Evolutionary conservation across 2,797 vertebrate species (phyloP).

Genomic region (Lutjanus argentimaculatus): DNA sequence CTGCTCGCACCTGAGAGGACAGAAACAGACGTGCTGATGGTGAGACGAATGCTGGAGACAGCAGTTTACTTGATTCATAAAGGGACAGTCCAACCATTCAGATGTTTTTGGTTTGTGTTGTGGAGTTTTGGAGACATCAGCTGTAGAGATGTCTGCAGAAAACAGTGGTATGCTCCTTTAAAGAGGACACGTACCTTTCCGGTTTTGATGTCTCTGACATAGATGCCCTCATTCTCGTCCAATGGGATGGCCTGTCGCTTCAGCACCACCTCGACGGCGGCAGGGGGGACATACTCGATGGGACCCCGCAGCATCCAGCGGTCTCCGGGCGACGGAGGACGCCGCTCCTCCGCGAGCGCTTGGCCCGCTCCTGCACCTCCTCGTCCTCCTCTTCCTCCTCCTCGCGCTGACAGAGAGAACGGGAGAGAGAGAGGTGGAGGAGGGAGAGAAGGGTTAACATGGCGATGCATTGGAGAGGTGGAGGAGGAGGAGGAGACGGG

Average conservation of each 20-base stretch:
- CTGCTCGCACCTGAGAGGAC: conserved; percentile 87
- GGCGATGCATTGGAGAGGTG: conserved; percentile 54
- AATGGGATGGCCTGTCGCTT: conserved; percentile 87
- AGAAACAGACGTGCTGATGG: neutral
- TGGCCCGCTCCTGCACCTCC: conserved; percentile 52
- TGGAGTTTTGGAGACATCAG: too few relatives aligned
- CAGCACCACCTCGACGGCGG: conserved; percentile 88
- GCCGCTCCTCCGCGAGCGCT: conserved; percentile 39
- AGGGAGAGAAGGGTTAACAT: conserved; percentile 72
- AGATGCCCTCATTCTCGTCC: conserved; percentile 94
- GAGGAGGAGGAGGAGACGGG: neutral
- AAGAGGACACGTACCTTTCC: conserved; percentile 86
- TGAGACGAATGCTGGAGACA: neutral
- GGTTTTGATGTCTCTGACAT: conserved; percentile 91
- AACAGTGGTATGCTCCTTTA: neutral
- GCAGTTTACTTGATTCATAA: too few relatives aligned
- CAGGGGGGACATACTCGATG: conserved; percentile 90
- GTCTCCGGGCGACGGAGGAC: conserved; percentile 88
- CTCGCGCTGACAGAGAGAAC: conserved; percentile 64
- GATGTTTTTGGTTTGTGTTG: too few relatives aligned
- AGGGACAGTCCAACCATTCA: too few relatives aligned
- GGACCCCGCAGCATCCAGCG: conserved; percentile 93
- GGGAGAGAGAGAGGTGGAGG: conserved; percentile 60
- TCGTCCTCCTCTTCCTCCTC: conserved; percentile 66
- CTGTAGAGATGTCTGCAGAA: neutral